A percentile compares a stretch with the other conserved stretches of the same genome.
These are phyloP conservation scores for Phalacrocorax carbo DNA, from an alignment of 2,113 vertebrate genomes.

Conservation along the genomic window DNA sequence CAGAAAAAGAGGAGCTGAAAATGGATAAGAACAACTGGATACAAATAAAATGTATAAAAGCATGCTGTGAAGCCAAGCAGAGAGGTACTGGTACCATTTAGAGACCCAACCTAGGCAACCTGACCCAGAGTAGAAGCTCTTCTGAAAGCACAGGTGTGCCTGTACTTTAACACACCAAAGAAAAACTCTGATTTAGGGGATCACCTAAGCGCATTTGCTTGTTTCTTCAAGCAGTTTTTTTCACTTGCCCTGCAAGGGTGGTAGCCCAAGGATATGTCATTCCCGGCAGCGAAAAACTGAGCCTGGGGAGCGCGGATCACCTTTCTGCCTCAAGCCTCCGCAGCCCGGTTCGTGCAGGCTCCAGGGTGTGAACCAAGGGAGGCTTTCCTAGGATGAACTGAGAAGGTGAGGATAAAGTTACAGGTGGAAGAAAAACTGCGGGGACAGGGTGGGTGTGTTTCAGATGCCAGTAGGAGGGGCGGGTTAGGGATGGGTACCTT, in stretches of 20 bases:
- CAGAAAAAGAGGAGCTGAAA: background rate
- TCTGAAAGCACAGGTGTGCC: background rate
- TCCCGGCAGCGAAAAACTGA: background rate
- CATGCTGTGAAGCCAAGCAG: background rate
- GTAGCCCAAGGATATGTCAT: background rate
- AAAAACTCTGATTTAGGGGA: background rate
- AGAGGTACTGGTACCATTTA: background rate
- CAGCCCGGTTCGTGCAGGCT: background rate
- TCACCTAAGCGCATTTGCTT: background rate
- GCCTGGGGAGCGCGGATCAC: background rate
- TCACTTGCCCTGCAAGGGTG: background rate
- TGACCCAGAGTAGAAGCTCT: background rate
- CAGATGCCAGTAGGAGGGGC: background rate
- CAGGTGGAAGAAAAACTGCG: background rate
- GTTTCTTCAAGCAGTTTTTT: background rate
- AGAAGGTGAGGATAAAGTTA: background rate
- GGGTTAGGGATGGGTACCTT: background rate
- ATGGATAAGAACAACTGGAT: background rate
- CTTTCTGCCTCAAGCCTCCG: background rate
- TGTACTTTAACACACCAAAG: background rate
- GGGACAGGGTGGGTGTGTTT: background rate
- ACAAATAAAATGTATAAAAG: background rate
- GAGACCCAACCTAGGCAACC: background rate
- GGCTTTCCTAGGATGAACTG: background rate
- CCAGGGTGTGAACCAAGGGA: background rate